These are phyloP conservation scores for Rhopalosiphum padi DNA, from an alignment of 1,140 invertebrate species.

Conservation along the genomic window DNA sequence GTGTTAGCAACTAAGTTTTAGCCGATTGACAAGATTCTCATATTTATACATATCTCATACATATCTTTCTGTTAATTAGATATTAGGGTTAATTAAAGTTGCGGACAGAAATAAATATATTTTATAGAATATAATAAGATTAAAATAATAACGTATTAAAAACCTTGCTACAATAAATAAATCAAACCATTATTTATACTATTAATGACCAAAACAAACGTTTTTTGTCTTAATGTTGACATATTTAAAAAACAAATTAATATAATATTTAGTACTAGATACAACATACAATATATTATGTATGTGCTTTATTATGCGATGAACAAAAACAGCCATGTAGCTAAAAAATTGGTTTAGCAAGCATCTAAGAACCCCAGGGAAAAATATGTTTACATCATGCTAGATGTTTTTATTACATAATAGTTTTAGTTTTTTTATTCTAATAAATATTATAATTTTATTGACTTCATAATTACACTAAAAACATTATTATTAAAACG, in stretches of 20 bases:
- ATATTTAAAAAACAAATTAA: background rate
- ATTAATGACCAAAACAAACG: background rate
- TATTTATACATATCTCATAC: background rate
- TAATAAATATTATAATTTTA: background rate
- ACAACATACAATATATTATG: background rate
- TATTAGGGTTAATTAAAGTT: background rate
- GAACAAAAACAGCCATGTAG: background rate
- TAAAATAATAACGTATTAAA: background rate
- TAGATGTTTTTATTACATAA: background rate
- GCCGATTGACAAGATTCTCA: background rate
- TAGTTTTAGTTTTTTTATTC: background rate
- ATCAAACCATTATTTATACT: background rate
- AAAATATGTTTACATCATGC: background rate
- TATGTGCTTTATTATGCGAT: background rate
- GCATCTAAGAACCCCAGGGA: background rate
- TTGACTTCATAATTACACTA: background rate
- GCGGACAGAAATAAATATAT: background rate
- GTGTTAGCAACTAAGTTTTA: background rate
- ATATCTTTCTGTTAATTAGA: background rate
- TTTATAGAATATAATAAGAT: no score
- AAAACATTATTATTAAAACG: background rate
- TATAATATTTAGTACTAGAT: background rate
- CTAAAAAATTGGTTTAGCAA: background rate
- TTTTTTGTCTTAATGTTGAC: background rate
- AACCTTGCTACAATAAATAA: background rate